Evolutionary conservation across 1,140 invertebrate species (phyloP).

Genomic region (Pogonomyrmex barbatus): DNA sequence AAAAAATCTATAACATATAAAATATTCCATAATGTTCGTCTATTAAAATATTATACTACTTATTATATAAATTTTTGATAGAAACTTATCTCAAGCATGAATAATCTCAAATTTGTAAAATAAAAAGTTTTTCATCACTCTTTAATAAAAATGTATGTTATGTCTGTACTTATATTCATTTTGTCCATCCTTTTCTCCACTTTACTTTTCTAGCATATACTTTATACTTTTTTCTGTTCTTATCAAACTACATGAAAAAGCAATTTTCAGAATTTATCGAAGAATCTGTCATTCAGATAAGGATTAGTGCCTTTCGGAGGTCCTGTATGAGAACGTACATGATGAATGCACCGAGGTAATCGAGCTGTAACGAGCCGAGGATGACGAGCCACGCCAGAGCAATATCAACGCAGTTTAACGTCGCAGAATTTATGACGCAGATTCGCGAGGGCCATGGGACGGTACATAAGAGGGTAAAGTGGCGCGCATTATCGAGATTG

Average conservation of each 20-base stretch:
- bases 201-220: not conserved
- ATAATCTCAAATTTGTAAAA: not conserved
- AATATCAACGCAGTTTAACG: not conserved
- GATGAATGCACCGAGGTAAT: not conserved
- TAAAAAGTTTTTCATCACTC: not conserved
- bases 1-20: conserved; percentile 1
- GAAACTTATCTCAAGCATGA: not conserved
- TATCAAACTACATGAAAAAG: not conserved
- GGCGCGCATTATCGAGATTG: conserved; percentile 15
- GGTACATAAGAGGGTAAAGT: conserved; percentile 12
- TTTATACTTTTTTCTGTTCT: not conserved
- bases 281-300: not conserved
- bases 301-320: not conserved
- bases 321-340: no score
- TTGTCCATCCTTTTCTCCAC: not conserved
- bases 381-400: not conserved
- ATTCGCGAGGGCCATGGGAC: not conserved
- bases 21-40: not conserved
- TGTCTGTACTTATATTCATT: not conserved
- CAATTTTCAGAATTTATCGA: not conserved
- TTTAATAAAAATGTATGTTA: not conserved
- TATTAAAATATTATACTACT: not conserved
- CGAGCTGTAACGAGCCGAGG: not conserved
- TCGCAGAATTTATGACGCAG: conserved; percentile 29
- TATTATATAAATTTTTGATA: not conserved